These are phyloP conservation scores for Sardinella longiceps DNA, from an alignment of 2,797 vertebrate species.

Conservation along the genomic window DNA sequence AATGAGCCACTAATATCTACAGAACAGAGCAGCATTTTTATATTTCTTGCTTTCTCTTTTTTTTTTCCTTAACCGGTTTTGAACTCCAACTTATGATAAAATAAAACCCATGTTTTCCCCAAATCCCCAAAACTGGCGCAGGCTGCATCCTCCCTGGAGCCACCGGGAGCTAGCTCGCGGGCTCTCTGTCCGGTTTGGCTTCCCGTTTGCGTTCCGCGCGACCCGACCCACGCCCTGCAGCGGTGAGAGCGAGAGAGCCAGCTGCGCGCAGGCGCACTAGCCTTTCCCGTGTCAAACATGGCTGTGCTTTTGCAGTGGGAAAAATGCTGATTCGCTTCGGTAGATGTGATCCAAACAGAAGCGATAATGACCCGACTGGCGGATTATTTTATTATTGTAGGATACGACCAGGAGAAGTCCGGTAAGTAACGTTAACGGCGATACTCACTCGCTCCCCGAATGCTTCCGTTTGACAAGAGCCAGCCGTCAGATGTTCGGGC, in stretches of 20 bases:
- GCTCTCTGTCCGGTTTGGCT: conserved; percentile 23
- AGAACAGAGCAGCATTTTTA: not conserved
- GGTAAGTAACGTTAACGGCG: conserved; percentile 79
- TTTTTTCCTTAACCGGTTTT: not conserved
- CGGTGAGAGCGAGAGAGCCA: conserved; percentile 56
- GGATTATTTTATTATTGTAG: conserved; percentile 95
- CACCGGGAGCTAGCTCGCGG: not conserved
- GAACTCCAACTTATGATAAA: not conserved
- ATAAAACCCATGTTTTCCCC: not conserved
- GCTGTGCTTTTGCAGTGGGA: conserved; percentile 86
- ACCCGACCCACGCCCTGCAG: conserved; percentile 74
- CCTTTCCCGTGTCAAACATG: conserved; percentile 91
- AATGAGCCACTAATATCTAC: not conserved
- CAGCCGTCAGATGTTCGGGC: conserved; percentile 69
- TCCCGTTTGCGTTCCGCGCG: not conserved
- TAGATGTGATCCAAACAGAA: conserved; percentile 70
- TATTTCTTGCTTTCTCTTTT: too few species aligned
- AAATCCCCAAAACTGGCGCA: not conserved
- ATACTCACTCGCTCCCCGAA: conserved; percentile 1
- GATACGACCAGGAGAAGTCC: conserved; percentile 93
- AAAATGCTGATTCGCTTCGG: conserved; percentile 92
- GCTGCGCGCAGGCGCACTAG: conserved; percentile 85
- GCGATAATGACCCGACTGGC: conserved; percentile 93
- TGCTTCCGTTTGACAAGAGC: conserved; percentile 57
- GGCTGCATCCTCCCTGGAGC: not conserved